Percentiles rank a stretch among this genome's conserved stretches.
Evolutionary conservation across 2,113 vertebrate species (phyloP).

Genomic region (Alosa alosa): DNA sequence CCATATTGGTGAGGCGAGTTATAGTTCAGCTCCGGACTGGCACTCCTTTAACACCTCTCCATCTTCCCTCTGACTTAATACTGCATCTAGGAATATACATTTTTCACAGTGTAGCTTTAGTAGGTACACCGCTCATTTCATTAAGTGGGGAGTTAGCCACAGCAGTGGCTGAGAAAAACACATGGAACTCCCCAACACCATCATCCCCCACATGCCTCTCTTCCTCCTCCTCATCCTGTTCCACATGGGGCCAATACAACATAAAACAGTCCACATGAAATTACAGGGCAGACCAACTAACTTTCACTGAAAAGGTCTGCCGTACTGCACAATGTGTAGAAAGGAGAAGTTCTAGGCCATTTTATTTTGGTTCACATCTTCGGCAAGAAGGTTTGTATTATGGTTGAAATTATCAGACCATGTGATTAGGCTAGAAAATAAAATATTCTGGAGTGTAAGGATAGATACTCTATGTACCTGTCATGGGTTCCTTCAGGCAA

Average conservation of each 20-base stretch:
- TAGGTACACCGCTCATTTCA: too few species aligned
- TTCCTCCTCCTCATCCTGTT: too few species aligned
- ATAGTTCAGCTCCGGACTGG: not conserved
- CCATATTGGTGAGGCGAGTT: not conserved
- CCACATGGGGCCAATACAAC: not conserved
- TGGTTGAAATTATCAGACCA: not conserved
- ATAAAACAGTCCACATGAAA: not conserved
- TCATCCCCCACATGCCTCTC: too few species aligned
- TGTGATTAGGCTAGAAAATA: not conserved
- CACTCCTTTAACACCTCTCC: not conserved
- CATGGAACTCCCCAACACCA: too few species aligned
- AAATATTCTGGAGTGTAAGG: not conserved
- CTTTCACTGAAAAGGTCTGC: not conserved
- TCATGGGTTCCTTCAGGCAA: not conserved
- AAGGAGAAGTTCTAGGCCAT: not conserved
- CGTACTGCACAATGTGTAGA: not conserved
- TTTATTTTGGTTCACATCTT: not conserved
- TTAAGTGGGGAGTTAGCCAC: too few species aligned
- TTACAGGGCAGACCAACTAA: not conserved
- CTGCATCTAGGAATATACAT: too few species aligned
- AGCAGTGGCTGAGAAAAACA: too few species aligned
- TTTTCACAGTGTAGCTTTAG: too few species aligned
- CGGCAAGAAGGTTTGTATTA: not conserved
- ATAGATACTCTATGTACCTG: not conserved
- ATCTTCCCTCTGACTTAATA: too few species aligned